phyloP scores from a whole-genome alignment of 2,797 vertebrate species.

The Clarias laeviceps region DNA sequence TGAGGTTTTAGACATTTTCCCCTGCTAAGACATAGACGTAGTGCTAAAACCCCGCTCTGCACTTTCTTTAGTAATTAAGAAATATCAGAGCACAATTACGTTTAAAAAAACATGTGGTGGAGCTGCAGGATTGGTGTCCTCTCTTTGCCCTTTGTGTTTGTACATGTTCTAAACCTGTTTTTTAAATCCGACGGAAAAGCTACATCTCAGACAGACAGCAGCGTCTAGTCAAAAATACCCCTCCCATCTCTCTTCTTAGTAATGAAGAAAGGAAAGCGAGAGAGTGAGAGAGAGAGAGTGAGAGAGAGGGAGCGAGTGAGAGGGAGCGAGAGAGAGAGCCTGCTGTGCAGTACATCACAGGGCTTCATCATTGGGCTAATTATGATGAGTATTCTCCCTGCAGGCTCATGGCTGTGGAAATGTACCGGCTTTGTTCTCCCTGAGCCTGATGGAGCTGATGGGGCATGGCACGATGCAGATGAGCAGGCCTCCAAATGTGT shows the following conservation, averaged over 20 bases:
- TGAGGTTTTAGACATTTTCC: not conserved
- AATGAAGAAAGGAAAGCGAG: conserved; percentile 44
- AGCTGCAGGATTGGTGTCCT: not conserved
- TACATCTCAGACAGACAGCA: conserved; percentile 29
- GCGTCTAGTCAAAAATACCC: conserved; percentile 7
- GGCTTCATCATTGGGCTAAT: conserved; percentile 84
- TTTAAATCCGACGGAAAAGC: not conserved
- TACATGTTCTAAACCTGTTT: not conserved
- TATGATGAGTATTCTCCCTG: conserved; percentile 81
- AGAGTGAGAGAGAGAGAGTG: conserved; percentile 44
- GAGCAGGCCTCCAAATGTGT: conserved; percentile 61
- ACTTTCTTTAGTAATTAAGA: conserved; percentile 2
- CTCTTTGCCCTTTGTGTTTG: not conserved
- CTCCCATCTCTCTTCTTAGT: conserved; percentile 23
- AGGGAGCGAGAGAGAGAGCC: conserved; percentile 64
- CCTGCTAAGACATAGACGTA: not conserved
- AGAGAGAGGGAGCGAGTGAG: conserved; percentile 60
- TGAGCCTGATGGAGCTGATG: conserved; percentile 77
- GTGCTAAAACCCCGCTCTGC: not conserved
- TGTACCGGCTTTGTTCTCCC: conserved; percentile 81
- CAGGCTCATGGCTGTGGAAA: conserved; percentile 76
- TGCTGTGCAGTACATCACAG: conserved; percentile 75
- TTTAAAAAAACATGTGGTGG: not conserved
- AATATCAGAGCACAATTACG: not conserved
- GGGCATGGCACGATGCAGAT: conserved; percentile 77